Evolutionary conservation across 1,140 invertebrate species (phyloP).

Genomic region (Drosophila subpulchrella): DNA sequence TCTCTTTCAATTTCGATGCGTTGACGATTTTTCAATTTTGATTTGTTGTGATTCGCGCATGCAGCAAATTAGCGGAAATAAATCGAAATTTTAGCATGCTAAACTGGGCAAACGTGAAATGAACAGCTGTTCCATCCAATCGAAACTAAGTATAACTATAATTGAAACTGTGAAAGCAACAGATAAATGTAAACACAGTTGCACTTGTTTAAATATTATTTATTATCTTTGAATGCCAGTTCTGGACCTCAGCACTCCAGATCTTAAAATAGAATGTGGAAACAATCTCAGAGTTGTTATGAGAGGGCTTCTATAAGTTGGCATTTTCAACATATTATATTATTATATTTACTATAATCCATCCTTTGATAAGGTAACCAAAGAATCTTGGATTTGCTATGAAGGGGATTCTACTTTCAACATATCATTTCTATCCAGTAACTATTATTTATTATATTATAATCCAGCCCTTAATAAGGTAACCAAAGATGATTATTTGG

Average conservation of each 20-base stretch:
- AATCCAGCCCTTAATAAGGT: too few species aligned
- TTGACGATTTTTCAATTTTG: slow-evolving; percentile 14
- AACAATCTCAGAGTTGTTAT: background rate
- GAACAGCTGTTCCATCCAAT: slow-evolving; percentile 1
- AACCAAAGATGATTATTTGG: too few species aligned
- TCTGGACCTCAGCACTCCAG: too few species aligned
- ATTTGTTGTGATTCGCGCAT: slow-evolving; percentile 17
- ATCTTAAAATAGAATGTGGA: background rate
- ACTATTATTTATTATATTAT: too few species aligned
- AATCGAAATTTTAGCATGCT: background rate
- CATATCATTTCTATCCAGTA: too few species aligned
- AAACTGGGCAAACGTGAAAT: background rate
- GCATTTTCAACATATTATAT: too few species aligned
- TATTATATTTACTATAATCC: too few species aligned
- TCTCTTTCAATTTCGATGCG: slow-evolving; percentile 3
- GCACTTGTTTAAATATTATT: background rate
- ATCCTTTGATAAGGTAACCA: too few species aligned
- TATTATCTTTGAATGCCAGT: background rate
- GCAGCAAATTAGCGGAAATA: slow-evolving; percentile 21
- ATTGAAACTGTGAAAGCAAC: background rate
- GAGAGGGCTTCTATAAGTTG: background rate
- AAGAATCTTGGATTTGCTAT: too few species aligned
- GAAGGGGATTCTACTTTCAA: too few species aligned
- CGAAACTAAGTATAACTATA: background rate
- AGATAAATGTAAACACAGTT: background rate